These are phyloP conservation scores for Terrapene triunguis DNA, from an alignment of 2,113 vertebrate species.

Conservation along the genomic window DNA sequence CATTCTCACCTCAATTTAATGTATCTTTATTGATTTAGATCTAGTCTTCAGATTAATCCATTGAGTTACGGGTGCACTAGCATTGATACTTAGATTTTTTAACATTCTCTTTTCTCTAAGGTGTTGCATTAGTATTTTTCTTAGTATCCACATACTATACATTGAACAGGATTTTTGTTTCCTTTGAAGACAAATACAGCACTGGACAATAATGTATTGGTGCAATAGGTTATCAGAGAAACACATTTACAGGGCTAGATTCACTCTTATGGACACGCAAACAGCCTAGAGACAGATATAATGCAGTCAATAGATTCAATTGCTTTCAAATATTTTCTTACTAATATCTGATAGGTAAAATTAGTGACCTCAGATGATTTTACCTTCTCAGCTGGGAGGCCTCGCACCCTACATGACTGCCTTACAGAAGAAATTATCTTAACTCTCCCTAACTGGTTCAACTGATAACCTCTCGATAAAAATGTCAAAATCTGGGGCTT, in stretches of 20 bases:
- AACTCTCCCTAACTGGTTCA: background rate
- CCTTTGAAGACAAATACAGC: background rate
- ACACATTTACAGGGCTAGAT: background rate
- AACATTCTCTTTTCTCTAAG: background rate
- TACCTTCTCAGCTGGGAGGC: background rate
- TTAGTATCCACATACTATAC: background rate
- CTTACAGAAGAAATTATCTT: background rate
- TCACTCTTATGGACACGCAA: background rate
- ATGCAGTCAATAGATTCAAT: background rate
- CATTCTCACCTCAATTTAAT: rapidly evolving
- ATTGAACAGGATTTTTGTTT: background rate
- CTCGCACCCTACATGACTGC: background rate
- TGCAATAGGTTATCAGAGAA: background rate
- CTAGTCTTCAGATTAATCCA: background rate
- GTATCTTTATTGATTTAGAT: background rate
- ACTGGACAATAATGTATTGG: rapidly evolving
- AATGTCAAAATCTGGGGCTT: background rate
- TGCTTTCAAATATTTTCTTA: background rate
- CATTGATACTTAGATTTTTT: background rate
- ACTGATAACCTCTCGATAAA: conserved; percentile 1
- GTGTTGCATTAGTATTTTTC: background rate
- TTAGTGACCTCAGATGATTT: background rate
- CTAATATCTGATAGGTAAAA: background rate
- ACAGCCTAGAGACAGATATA: background rate
- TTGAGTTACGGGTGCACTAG: rapidly evolving